Evolutionary conservation across 2,113 vertebrate genomes (phyloP), one percentile per base, ranked within the genome.

Genomic region (Podilymbus podiceps): DNA sequence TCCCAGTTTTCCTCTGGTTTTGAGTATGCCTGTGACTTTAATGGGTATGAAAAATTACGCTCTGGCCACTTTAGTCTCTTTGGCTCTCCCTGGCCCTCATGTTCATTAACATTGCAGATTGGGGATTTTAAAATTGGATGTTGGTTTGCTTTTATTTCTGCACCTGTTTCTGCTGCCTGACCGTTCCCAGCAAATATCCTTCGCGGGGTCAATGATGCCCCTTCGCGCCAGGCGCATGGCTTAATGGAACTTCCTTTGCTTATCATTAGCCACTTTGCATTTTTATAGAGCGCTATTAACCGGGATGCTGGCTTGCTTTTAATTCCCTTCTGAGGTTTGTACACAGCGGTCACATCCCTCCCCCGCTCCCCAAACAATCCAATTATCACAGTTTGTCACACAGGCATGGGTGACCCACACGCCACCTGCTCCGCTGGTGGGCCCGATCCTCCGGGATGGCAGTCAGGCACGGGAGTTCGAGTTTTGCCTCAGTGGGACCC

Each of bases 341-440:
- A 72, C 94, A 55, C 88, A 60, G 75, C 11, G 11, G 78, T 91
- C 74, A 9, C 89, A 73, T 84, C 92, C 83, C 91, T 81, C 56
- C 59, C 84, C 84, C 58, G 1, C 40, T 93, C 69, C 89, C 78
- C 91, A 91, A 96, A 93, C 86, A 88, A 88, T 97, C 89, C 94
- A 91, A 92, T 95, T 96, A 95, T 93, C 85, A 93, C 83, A 97
- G 93, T 95, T 95, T 87, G 81, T 94, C 95, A 90, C 87, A 89
- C 40, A 76, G 76, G 55, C 23, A 5, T 25, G 44, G 55, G 27
- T 91, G 92, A 79, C 75, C 97, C 69, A 49, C 78, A 76, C 12
- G 40, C 88, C 90, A 93, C 88, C 79, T 96, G 91, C 94, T 92
- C 92, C 0, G 2, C 63, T 80, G 40, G 31, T 0, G 17, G 79